Base-by-base conservation (phyloP, 1,140 invertebrate species). In the Cydia fagiglandana region DNA sequence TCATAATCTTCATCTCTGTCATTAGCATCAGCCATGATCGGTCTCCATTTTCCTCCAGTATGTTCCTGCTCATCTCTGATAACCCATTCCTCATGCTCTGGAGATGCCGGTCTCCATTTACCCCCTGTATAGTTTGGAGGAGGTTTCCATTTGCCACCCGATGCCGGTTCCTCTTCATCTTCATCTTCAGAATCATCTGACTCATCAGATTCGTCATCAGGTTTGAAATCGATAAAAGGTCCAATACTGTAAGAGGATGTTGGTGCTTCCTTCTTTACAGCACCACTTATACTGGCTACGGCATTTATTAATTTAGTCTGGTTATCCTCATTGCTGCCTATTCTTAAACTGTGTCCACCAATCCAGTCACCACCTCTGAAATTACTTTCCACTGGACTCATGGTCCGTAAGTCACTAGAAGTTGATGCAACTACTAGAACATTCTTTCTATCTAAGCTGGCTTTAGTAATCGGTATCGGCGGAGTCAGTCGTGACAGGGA, bases 91-190 rank as follows among this genome's bases (percentile, higher is more conserved):
- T 91, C 90, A 17, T 91, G 84, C 64, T 93, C 92, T 0, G 91
- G 91, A 12, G 91, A 93, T 0, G 81, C 85, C 5, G 91, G 90
- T 47, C 88, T 94, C 95, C 96, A 97, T 89, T 97, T 97, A 3
- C 96, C 96, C 66, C 96, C 95, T 0, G 95, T 96, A 80, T 96
- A 94, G 56, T 94, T 93, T 5, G 94, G 92, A 28, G 95, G 95
- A 77, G 95, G 95, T 83, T 95, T 95, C 96, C 96, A 96, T 83
- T 96, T 96, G 1, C 94, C 94, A 9, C 94, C 95, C 17, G 93
- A 95, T 75, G 91, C 88, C 20, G 94, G 93, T 41, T 95, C 95
- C 24, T 95, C 94, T 1, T 94, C 94, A 9, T 96, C 95, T 0
- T 95, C 94, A 2, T 94, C 94, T 15, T 94, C 94, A 24, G 91